phyloP scores from a whole-genome alignment of 2,797 vertebrate genomes.

The Lateolabrax maculatus region DNA sequence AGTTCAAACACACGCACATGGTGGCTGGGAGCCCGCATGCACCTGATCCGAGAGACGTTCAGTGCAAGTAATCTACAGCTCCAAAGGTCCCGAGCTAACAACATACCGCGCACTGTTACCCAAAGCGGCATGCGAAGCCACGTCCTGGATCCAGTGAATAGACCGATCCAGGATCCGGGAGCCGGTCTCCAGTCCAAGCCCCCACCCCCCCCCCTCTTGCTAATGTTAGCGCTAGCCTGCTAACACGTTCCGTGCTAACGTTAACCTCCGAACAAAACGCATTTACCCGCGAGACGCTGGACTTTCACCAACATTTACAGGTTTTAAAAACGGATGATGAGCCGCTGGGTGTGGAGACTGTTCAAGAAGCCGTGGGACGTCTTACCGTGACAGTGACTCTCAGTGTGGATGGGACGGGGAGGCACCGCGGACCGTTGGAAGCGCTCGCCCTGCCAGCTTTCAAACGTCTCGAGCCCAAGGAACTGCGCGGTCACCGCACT shows the following conservation, averaged over 20 bases:
- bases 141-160: conserved; percentile 51
- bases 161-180: conserved; percentile 57
- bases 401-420: conserved; percentile 36
- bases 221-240: conserved; percentile 74
- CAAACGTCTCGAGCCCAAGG: conserved; percentile 78
- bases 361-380: not conserved
- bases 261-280: conserved; percentile 19
- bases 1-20: conserved; percentile 43
- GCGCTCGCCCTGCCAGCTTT: conserved; percentile 74
- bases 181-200: conserved; percentile 29
- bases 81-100: not conserved
- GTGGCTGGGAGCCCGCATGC: not conserved
- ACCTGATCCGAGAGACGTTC: not conserved
- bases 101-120: fast-evolving
- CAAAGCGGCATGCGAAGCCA: not conserved
- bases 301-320: not conserved
- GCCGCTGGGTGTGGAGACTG: too few species aligned
- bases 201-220: too few species aligned
- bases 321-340: too few species aligned
- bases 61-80: too few species aligned
- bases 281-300: not conserved
- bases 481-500: conserved; percentile 84
- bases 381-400: conserved; percentile 66
- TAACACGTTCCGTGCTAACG: conserved; percentile 60
- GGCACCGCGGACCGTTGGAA: conserved; percentile 21